Base-by-base conservation (phyloP, 2,888 invertebrate species). In the Hydrotaea cyrtoneurina region DNA sequence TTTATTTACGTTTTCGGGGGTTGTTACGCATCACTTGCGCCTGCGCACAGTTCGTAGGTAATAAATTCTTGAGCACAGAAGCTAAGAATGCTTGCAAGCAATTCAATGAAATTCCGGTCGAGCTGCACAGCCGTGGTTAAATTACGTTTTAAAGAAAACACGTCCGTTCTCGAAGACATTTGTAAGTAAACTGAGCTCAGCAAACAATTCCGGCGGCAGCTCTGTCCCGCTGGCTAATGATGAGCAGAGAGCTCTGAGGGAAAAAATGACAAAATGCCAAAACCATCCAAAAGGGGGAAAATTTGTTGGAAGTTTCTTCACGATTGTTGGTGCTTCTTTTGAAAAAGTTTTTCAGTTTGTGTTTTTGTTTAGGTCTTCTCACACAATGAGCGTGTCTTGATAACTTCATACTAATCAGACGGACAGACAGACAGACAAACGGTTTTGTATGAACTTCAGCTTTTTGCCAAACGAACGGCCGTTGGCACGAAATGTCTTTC, bases 81-180 rank as follows among this genome's bases (percentile, higher is more conserved):
- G 13, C 3, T 2, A 31, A 43, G 66, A 39, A 66, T 36, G 64
- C 15, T 77, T 39, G 23, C 31, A 39, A 72, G 31, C 62, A 62
- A 55, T 66, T 79, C 77, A 66, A 50, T 17, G 36, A 19, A 1
- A 69, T 43, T 53, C 31, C 64, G 26, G 43, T 36, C 19, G 0
- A 43, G 10, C 76, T 74, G n/a, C n/a, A 19, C 43, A 4, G 31
- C 31, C 19, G 76, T 78, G 59, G 57, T 62, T 46, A 64, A 21
- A 39, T 43, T 36, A 43, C 46, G 31, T 17, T 19, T 39, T 50
- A 15, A 50, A 50, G 50, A 74, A 84, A 80, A 83, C 88, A 88
- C 90, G 91, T 90, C 92, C 90, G 89, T 89, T 87, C 90, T 89
- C 89, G 88, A 89, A 89, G 90, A 90, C 90, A 89, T 89, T 88